Base-by-base conservation (phyloP, 2,113 vertebrate genomes). In the Lepisosteus osseus region DNA sequence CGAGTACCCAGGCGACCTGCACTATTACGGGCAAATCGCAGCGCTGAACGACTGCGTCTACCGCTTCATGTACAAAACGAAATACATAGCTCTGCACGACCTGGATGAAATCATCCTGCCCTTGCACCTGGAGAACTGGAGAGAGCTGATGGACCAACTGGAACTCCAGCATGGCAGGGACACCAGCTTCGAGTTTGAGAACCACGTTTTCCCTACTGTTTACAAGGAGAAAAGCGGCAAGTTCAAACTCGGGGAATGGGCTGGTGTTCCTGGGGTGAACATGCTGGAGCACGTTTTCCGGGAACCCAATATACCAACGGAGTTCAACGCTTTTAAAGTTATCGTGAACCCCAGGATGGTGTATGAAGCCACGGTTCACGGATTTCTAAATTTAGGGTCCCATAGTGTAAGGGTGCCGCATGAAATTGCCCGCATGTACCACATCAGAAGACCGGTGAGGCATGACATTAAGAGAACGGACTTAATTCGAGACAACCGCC, bases 71-170 rank as follows among this genome's bases (percentile, higher is more conserved):
- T 90, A 89, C 77, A 68, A 17, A 9, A 81, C 79, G 54, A 81
- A 3, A 72, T 89, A 87, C 14, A 17, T 90, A 57, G 78, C 86
- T 59, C 74, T 93, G 62, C 89, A 87, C 0, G 92, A 93, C 70
- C 29, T 85, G 0, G 90, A 92, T 51, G 91, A 93, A 82, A 77
- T 89, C 65, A 91, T 93, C 40, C 76, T 91, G 57, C 88, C 89
- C 2, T 62, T 82, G 59, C 57, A 76, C 2, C 67, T 84, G 61
- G 12, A 68, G 3, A 75, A 82, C 70, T 93, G 91, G 90, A 80
- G 43, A 56, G 75, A 86, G 45, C 72, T 90, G 76, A 74, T 92
- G 73, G 79, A 54, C 3, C 69, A 76, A 6, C 81, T 94, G 69
- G 81, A 90, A 64, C 4, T 67, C 0, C 61, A 76, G 54, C 72